phyloP scores from a whole-genome alignment of 2,797 vertebrate species.

The Coccyzus lansbergi region DNA sequence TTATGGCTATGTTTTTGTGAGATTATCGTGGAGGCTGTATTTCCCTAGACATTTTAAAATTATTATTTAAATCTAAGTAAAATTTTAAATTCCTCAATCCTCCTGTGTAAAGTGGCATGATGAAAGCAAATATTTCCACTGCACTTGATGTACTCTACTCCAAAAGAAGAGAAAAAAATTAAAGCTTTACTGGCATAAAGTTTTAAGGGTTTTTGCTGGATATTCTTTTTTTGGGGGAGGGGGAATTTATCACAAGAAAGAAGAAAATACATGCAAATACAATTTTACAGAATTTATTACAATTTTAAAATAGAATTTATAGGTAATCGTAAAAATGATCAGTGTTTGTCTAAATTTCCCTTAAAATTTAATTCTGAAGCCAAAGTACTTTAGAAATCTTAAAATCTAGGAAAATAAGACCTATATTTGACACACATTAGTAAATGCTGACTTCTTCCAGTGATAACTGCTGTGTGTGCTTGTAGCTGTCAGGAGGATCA shows the following conservation, averaged over 20 bases:
- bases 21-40: background rate
- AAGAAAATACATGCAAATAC: background rate
- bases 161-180: background rate
- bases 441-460: background rate
- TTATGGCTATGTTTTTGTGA: background rate
- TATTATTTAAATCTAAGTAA: background rate
- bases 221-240: background rate
- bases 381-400: background rate
- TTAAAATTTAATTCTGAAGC: background rate
- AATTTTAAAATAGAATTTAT: background rate
- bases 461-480: conserved; percentile 16
- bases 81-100: background rate
- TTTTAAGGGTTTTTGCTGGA: background rate
- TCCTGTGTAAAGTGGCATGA: background rate
- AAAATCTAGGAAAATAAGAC: background rate
- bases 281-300: background rate
- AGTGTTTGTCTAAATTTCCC: background rate
- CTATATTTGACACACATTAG: background rate
- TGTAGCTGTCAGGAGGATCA: conserved; percentile 69
- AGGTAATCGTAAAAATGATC: background rate
- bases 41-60: background rate
- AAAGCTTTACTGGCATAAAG: background rate
- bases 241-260: background rate
- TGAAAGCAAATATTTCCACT: background rate
- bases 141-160: background rate